Percentiles rank a stretch among this genome's conserved stretches.
These are phyloP conservation scores for Bombylius discolor DNA, from an alignment of 2,888 invertebrate species.

Conservation along the genomic window DNA sequence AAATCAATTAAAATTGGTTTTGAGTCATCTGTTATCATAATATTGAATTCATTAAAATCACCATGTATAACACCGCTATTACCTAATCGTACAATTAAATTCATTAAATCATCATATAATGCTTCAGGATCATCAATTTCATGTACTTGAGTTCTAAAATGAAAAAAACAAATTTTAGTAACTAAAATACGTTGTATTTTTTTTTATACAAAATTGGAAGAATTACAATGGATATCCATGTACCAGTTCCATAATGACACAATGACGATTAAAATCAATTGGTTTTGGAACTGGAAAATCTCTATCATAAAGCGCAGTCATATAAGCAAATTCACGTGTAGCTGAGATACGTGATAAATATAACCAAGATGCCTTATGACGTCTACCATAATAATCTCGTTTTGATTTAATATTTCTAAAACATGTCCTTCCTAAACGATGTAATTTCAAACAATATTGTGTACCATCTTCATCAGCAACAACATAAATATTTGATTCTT, in stretches of 20 bases:
- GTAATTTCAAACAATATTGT: constrained; percentile 80
- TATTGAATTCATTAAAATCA: constrained; percentile 98
- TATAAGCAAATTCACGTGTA: constrained; percentile 93
- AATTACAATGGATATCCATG: constrained; percentile 68
- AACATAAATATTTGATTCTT: constrained; percentile 93
- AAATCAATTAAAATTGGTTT: constrained; percentile 90
- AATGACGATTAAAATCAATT: constrained; percentile 87
- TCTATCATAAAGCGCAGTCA: constrained; percentile 83
- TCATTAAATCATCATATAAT: constrained; percentile 89
- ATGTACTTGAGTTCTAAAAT: constrained; percentile 49
- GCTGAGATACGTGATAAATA: constrained; percentile 94
- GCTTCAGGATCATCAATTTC: constrained; percentile 54
- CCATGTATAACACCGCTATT: constrained; percentile 96
- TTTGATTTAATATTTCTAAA: constrained; percentile 93
- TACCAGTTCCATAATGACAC: constrained; percentile 91
- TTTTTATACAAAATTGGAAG: not conserved
- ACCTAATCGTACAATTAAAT: constrained; percentile 76
- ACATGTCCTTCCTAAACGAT: constrained; percentile 84
- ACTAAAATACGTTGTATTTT: not conserved
- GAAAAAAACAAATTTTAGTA: not conserved
- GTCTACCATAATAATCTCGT: constrained; percentile 89
- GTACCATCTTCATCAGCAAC: constrained; percentile 69
- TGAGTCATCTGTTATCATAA: constrained; percentile 71
- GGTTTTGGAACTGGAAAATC: constrained; percentile 93
- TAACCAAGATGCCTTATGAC: constrained; percentile 85